A percentile compares a stretch with the other conserved stretches of the same genome.
Conservation (phyloP, 2,888 invertebrate genomes). For the Entomobrya multifasciata region DNA sequence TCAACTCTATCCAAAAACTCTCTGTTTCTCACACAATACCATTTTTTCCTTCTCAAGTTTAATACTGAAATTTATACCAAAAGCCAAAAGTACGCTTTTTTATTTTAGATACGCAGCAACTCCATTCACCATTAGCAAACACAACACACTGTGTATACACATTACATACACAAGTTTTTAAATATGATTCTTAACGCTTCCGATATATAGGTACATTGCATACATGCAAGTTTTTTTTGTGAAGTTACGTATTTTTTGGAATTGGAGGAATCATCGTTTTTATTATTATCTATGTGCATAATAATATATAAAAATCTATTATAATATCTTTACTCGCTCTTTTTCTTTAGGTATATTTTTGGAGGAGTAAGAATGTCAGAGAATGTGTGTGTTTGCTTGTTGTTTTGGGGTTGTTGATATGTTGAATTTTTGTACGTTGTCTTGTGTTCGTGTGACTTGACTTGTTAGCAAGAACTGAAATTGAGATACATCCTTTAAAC, state of each 20-base stretch:
- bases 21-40: too few species aligned
- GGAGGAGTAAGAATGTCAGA: conserved; percentile 16
- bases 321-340: too few species aligned
- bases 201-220: not conserved
- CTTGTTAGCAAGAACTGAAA: not conserved
- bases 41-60: too few species aligned
- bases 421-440: not conserved
- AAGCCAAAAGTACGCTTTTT: too few species aligned
- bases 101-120: too few species aligned
- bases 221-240: not conserved
- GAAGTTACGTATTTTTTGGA: conserved; percentile 2
- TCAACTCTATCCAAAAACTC: too few species aligned
- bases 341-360: not conserved
- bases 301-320: too few species aligned
- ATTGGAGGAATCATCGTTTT: conserved; percentile 32
- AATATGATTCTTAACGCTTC: not conserved
- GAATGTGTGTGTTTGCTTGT: too few species aligned
- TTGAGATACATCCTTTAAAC: too few species aligned
- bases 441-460: not conserved
- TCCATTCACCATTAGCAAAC: not conserved
- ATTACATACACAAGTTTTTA: not conserved
- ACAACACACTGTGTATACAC: not conserved
- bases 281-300: conserved; percentile 5
- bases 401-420: conserved; percentile 26
- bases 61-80: too few species aligned